Conservation (phyloP, 2,113 vertebrate species). For the Scartelaos histophorus region DNA sequence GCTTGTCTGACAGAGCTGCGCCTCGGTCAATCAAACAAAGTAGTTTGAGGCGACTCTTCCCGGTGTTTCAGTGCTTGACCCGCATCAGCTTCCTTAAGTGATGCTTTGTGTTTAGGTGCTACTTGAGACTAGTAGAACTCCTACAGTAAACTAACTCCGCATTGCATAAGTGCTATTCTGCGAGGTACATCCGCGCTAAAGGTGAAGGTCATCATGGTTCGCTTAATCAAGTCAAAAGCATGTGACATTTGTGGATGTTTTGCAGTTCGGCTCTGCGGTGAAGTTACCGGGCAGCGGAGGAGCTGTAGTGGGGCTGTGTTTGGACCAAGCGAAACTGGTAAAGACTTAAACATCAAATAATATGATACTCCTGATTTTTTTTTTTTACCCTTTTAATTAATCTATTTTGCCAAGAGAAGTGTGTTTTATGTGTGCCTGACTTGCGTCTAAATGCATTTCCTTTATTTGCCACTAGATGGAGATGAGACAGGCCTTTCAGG, state of each 20-base stretch:
- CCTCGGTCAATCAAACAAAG: too few relatives aligned
- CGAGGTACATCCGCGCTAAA: too few relatives aligned
- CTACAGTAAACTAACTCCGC: too few relatives aligned
- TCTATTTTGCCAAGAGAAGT: not conserved
- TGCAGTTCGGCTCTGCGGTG: slow-evolving; percentile 81
- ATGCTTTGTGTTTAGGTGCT: too few relatives aligned
- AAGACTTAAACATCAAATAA: not conserved
- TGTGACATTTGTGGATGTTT: slow-evolving; percentile 5
- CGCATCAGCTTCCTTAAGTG: too few relatives aligned
- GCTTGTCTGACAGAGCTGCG: too few relatives aligned
- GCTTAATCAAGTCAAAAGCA: not conserved
- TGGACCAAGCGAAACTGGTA: slow-evolving; percentile 73
- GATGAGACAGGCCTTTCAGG: slow-evolving; percentile 81
- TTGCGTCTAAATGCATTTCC: slow-evolving; percentile 23
- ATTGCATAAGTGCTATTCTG: too few relatives aligned
- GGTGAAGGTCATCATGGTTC: too few relatives aligned
- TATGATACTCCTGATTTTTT: not conserved
- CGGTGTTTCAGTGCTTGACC: too few relatives aligned
- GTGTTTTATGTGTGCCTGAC: not conserved
- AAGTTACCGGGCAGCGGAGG: slow-evolving; percentile 84
- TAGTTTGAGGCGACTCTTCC: too few relatives aligned
- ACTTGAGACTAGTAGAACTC: too few relatives aligned
- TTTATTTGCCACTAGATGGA: slow-evolving; percentile 71
- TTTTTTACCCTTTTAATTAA: not conserved
- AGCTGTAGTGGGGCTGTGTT: slow-evolving; percentile 80